Evolutionary conservation across 1,140 invertebrate species (phyloP).

Genomic region (Euwallacea fornicatus): DNA sequence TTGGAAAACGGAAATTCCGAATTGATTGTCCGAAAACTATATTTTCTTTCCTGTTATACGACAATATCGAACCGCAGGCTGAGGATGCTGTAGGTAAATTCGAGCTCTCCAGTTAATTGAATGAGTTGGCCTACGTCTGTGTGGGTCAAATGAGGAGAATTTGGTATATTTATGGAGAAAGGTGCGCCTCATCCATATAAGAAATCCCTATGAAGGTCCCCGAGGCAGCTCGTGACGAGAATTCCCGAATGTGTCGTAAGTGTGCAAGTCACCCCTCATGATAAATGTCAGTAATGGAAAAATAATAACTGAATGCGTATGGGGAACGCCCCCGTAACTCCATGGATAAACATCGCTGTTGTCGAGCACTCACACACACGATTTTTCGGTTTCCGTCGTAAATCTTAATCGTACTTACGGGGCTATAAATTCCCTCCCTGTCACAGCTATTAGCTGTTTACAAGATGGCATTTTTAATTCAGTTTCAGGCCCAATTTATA

Average conservation of each 20-base stretch:
- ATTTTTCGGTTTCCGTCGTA: background rate
- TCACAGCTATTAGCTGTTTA: background rate
- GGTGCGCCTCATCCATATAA: background rate
- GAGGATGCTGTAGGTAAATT: too few species aligned
- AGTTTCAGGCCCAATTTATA: constrained; percentile 11
- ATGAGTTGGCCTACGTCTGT: too few species aligned
- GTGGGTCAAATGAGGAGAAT: too few species aligned
- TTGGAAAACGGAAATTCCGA: constrained; percentile 28
- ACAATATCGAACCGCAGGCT: background rate
- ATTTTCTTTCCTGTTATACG: constrained; percentile 24
- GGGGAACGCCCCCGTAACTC: background rate
- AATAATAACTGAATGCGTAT: constrained; percentile 25
- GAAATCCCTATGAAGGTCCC: constrained; percentile 13
- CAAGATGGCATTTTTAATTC: constrained; percentile 30
- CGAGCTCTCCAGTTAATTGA: too few species aligned
- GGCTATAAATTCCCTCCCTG: background rate
- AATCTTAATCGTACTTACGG: background rate
- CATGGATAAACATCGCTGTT: constrained; percentile 10
- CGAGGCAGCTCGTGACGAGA: background rate
- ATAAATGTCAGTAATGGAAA: constrained; percentile 31
- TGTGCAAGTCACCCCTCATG: constrained; percentile 25
- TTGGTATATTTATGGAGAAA: too few species aligned
- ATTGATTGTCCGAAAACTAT: constrained; percentile 30
- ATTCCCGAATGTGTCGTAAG: constrained; percentile 28
- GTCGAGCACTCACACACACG: background rate